phyloP scores from a whole-genome alignment of 1,140 invertebrate genomes.

The Penaeus indicus region DNA sequence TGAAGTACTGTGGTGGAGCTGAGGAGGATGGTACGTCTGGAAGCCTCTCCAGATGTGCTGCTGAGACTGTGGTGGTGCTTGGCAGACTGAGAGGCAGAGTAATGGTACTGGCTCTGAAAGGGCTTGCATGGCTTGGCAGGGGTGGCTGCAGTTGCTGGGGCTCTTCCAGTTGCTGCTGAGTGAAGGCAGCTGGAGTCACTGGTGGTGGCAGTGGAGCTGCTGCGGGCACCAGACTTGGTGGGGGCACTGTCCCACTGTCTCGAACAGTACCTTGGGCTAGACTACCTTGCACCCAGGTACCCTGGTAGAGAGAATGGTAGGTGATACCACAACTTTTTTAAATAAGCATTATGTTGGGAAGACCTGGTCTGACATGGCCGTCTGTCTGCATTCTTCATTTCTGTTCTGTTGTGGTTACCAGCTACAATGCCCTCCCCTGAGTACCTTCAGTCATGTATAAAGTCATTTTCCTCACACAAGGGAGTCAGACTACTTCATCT shows the following conservation, averaged over 20 bases:
- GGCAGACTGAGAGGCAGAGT: no score
- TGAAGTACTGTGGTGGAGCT: no score
- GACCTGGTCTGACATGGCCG: slow-evolving; percentile 6
- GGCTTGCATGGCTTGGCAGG: no score
- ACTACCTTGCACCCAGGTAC: slow-evolving; percentile 45
- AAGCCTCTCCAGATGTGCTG: no score
- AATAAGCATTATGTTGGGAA: slow-evolving; percentile 23
- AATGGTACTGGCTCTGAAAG: no score
- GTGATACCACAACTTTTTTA: slow-evolving; percentile 60
- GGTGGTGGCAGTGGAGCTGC: slow-evolving; percentile 33
- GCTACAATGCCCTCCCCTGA: slow-evolving; percentile 49
- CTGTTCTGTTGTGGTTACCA: slow-evolving; percentile 57
- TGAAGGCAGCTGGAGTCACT: slow-evolving; percentile 12
- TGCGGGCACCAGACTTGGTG: slow-evolving; percentile 29
- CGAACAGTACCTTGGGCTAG: slow-evolving; percentile 49
- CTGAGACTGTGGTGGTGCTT: no score
- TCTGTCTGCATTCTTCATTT: slow-evolving; percentile 49
- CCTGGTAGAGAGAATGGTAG: slow-evolving; percentile 61
- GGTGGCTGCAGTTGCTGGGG: slow-evolving; percentile 2
- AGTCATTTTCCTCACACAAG: no score
- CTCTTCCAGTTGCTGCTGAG: slow-evolving; percentile 5
- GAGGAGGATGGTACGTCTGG: no score
- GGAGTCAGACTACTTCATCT: no score
- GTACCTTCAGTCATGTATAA: no score
- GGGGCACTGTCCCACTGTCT: slow-evolving; percentile 31